These are phyloP conservation scores for Morpho deidamia DNA, from an alignment of 2,888 invertebrate species.

Conservation along the genomic window DNA sequence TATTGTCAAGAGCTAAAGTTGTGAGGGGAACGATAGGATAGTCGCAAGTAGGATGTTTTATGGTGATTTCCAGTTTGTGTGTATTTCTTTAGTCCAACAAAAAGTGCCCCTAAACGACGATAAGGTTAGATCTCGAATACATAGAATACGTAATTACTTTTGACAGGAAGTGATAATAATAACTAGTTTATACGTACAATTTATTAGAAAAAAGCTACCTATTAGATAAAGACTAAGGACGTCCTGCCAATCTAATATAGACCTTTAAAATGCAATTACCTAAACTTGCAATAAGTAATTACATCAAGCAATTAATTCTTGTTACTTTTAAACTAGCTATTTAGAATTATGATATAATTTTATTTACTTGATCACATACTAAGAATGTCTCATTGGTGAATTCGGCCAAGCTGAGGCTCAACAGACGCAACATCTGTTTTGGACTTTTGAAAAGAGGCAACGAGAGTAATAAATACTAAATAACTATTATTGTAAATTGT, in stretches of 20 bases:
- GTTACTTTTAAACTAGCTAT: too few species aligned
- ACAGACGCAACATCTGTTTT: too few species aligned
- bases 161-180: slow-evolving; percentile 4
- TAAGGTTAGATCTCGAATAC: slow-evolving; percentile 1
- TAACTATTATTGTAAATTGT: too few species aligned
- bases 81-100: slow-evolving; percentile 1
- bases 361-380: too few species aligned
- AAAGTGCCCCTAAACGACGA: slow-evolving; percentile 1
- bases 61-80: slow-evolving; percentile 8
- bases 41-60: slow-evolving; percentile 21
- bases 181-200: not conserved
- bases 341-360: too few species aligned
- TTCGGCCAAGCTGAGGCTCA: too few species aligned
- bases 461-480: too few species aligned
- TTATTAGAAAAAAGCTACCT: not conserved
- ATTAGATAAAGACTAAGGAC: not conserved
- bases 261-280: too few species aligned
- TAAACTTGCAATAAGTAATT: too few species aligned
- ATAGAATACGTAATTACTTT: slow-evolving; percentile 3
- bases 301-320: too few species aligned
- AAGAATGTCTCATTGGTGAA: too few species aligned
- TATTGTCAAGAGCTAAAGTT: slow-evolving; percentile 21
- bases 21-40: slow-evolving; percentile 20
- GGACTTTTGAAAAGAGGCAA: too few species aligned
- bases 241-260: not conserved